Percentiles rank a stretch among this genome's conserved stretches.
Conservation (phyloP, 1,140 invertebrate genomes). For the Melitaea cinxia region DNA sequence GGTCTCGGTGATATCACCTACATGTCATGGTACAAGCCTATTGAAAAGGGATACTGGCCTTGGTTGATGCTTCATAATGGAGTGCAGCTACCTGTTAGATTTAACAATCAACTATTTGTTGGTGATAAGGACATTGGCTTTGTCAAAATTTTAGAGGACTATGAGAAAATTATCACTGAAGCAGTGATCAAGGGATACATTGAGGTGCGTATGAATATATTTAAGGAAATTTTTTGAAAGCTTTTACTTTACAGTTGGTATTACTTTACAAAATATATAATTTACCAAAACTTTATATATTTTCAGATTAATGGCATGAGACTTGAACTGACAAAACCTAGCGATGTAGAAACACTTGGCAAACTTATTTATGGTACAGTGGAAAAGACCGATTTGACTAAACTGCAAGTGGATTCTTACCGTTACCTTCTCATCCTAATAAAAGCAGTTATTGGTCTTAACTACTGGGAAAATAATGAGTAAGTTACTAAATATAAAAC, state of each 20-base stretch:
- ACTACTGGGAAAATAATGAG: slow-evolving; percentile 61
- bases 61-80: slow-evolving; percentile 84
- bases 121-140: slow-evolving; percentile 76
- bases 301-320: slow-evolving; percentile 63
- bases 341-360: slow-evolving; percentile 65
- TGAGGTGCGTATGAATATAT: slow-evolving; percentile 50
- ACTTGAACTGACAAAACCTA: slow-evolving; percentile 57
- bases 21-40: slow-evolving; percentile 77
- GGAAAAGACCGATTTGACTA: slow-evolving; percentile 55
- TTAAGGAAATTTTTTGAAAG: slow-evolving; percentile 2
- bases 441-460: slow-evolving; percentile 65
- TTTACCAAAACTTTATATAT: background rate
- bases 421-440: slow-evolving; percentile 69
- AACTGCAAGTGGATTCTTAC: slow-evolving; percentile 55
- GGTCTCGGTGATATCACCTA: slow-evolving; percentile 81
- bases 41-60: slow-evolving; percentile 84
- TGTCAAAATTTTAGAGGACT: slow-evolving; percentile 78
- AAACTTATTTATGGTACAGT: slow-evolving; percentile 66
- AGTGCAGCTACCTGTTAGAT: slow-evolving; percentile 83
- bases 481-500: slow-evolving; percentile 41
- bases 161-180: slow-evolving; percentile 84
- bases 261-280: too few relatives aligned
- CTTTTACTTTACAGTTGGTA: too few relatives aligned
- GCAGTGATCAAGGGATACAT: slow-evolving; percentile 86
- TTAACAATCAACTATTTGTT: slow-evolving; percentile 82